phyloP scores from a whole-genome alignment of 2,888 invertebrate species.

The Pyrochroa serraticornis region DNA sequence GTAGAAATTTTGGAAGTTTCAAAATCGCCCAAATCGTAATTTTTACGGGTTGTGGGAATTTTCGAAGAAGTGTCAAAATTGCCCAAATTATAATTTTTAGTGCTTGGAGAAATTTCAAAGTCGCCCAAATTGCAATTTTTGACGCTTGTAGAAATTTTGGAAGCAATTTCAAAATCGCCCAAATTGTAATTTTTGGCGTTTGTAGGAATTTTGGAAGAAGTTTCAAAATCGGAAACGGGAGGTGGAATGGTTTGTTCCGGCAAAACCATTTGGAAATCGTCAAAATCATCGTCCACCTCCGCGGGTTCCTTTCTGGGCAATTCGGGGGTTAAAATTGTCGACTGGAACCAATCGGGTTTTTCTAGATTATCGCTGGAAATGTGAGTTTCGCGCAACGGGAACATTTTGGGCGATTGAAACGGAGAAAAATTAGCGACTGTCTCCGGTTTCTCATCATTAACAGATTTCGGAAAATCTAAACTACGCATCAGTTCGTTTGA shows the following conservation, averaged over 20 bases:
- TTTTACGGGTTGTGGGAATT: too few species aligned
- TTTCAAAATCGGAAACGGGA: too few species aligned
- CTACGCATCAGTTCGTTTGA: constrained; percentile 12
- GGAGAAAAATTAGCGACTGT: constrained; percentile 59
- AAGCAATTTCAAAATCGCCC: constrained; percentile 13
- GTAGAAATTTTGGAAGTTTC: not conserved
- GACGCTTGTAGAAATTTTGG: not conserved
- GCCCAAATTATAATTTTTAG: too few species aligned
- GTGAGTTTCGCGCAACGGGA: constrained; percentile 54
- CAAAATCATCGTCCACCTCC: constrained; percentile 49
- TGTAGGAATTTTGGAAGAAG: too few species aligned
- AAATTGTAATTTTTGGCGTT: not conserved
- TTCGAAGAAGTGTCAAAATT: too few species aligned
- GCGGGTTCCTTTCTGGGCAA: constrained; percentile 40
- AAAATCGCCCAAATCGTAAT: constrained; percentile 10
- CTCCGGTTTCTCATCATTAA: constrained; percentile 50
- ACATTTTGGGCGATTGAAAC: constrained; percentile 52
- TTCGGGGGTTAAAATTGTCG: constrained; percentile 50
- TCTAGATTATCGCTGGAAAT: constrained; percentile 43
- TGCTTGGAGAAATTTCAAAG: too few species aligned
- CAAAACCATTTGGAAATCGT: constrained; percentile 51
- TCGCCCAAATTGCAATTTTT: too few species aligned
- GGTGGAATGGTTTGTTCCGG: constrained; percentile 26
- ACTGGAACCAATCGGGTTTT: constrained; percentile 44
- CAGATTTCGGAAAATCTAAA: too few species aligned